Percentiles rank a stretch among this genome's conserved stretches.
Conservation (phyloP, 2,113 vertebrate species). For the Thryonomys swinderianus region DNA sequence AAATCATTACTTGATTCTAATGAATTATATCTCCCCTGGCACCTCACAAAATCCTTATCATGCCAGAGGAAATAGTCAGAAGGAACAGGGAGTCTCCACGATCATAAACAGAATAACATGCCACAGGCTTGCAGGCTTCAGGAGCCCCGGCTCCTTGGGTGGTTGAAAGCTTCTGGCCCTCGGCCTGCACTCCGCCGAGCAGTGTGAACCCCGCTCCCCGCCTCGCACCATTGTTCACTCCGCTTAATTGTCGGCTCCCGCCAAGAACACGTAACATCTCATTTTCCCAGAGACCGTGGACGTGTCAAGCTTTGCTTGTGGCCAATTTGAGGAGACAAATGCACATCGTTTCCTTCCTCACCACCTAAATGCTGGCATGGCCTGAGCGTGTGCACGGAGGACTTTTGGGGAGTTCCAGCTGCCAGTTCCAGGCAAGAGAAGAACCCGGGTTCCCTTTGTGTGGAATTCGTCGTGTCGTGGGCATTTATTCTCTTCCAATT, state of each 20-base stretch:
- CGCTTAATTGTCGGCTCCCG: slow-evolving; percentile 81
- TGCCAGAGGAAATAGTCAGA: slow-evolving; percentile 75
- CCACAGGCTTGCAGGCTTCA: slow-evolving; percentile 60
- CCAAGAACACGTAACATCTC: slow-evolving; percentile 79
- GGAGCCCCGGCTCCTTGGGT: slow-evolving; percentile 62
- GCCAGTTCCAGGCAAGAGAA: not conserved
- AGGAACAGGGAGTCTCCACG: slow-evolving; percentile 66
- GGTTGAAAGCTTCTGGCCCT: slow-evolving; percentile 73
- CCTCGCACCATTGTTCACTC: slow-evolving; percentile 67
- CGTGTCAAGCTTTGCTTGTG: slow-evolving; percentile 58
- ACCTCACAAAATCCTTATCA: slow-evolving; percentile 79
- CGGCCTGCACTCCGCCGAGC: slow-evolving; percentile 45
- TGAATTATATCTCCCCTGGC: slow-evolving; percentile 81
- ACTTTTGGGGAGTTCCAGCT: not conserved
- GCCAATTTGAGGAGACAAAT: slow-evolving; percentile 14
- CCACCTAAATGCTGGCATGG: not conserved
- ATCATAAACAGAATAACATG: slow-evolving; percentile 73
- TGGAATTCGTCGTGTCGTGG: not conserved
- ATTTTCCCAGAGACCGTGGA: slow-evolving; percentile 69
- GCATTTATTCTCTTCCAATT: not conserved
- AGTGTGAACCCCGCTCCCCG: slow-evolving; percentile 54
- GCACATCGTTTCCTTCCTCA: not conserved
- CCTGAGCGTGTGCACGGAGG: not conserved
- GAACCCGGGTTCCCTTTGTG: not conserved
- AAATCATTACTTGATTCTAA: slow-evolving; percentile 82